Evolutionary conservation across 2,797 vertebrate genomes (phyloP).

Genomic region (Eospalax fontanierii): DNA sequence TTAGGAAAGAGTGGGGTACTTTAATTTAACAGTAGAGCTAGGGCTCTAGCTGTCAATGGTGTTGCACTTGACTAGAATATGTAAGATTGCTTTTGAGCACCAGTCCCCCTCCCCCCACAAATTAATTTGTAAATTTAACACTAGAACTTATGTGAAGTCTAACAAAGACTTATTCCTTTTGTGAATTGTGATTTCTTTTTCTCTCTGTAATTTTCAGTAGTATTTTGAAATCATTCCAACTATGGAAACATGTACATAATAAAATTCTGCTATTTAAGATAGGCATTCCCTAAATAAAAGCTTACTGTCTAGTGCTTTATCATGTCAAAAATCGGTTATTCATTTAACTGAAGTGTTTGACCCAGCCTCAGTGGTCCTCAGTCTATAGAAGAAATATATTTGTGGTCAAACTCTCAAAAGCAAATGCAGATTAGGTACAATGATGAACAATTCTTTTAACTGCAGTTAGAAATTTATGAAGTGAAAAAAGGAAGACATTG

Average conservation of each 20-base stretch:
- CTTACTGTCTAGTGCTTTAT: neutral
- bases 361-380: neutral
- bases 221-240: too few relatives aligned
- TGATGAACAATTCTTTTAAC: conserved; percentile 9
- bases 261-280: too few relatives aligned
- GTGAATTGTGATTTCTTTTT: too few relatives aligned
- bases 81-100: too few relatives aligned
- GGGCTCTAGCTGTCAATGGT: too few relatives aligned
- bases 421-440: conserved; percentile 17
- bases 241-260: neutral
- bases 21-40: neutral
- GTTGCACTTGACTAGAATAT: too few relatives aligned
- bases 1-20: neutral
- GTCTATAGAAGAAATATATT: conserved; percentile 30
- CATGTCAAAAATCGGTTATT: conserved; percentile 37
- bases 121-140: too few relatives aligned
- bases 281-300: too few relatives aligned
- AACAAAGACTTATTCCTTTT: too few relatives aligned
- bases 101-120: too few relatives aligned
- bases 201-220: too few relatives aligned
- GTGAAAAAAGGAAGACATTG: conserved; percentile 10
- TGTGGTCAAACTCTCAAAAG: conserved; percentile 25
- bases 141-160: too few relatives aligned
- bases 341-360: conserved; percentile 23
- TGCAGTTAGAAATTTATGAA: conserved; percentile 38